Percentiles rank a stretch among this genome's conserved stretches.
Evolutionary conservation across 2,888 invertebrate species (phyloP).

Genomic region (Melanchra persicariae): DNA sequence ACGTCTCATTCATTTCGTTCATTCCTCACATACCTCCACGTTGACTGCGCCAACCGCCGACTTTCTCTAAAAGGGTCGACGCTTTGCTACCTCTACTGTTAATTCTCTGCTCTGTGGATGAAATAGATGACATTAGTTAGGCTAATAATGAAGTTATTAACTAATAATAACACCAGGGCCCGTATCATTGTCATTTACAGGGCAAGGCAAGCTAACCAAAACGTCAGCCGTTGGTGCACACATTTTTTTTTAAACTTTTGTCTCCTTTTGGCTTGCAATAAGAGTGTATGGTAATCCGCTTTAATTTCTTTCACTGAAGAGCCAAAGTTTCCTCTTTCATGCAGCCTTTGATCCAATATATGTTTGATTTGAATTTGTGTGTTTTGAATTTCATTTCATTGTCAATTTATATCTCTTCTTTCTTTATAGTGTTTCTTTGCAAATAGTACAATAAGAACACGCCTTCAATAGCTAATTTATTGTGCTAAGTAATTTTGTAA

Average conservation of each 20-base stretch:
- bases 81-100: conserved; percentile 88
- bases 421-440: neutral
- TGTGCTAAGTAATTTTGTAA: too few species aligned
- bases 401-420: neutral
- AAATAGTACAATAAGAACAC: neutral
- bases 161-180: neutral
- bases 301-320: neutral
- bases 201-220: too few species aligned
- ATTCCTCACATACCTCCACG: conserved; percentile 86
- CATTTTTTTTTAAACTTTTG: neutral
- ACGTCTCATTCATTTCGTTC: conserved; percentile 35
- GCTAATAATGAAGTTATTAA: conserved; percentile 1
- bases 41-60: conserved; percentile 89
- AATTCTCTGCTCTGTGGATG: conserved; percentile 89
- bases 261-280: neutral
- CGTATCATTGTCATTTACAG: neutral
- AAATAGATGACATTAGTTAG: conserved; percentile 74
- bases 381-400: neutral
- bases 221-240: too few species aligned
- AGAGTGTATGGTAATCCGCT: neutral
- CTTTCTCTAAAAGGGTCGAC: conserved; percentile 82
- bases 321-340: neutral
- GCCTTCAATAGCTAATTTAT: neutral
- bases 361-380: too few species aligned
- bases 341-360: neutral